Evolutionary conservation across 2,797 vertebrate genomes (phyloP).

Genomic region (Scomberomorus guttatus): DNA sequence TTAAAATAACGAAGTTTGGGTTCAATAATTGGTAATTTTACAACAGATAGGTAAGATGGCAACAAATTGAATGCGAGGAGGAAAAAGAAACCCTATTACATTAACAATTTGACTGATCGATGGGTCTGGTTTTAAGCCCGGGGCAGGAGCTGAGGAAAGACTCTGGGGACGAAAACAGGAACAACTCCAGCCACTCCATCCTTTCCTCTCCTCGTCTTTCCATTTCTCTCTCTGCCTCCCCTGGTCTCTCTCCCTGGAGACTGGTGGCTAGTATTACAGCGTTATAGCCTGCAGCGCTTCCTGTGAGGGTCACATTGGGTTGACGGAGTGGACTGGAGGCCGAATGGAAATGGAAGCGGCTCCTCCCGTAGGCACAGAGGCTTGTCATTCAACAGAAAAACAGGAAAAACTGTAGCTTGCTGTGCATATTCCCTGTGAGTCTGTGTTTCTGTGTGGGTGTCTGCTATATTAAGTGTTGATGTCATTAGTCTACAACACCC

Average conservation of each 20-base stretch:
- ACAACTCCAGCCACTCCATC: conserved; percentile 49
- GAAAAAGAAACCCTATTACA: conserved; percentile 30
- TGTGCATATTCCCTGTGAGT: background rate
- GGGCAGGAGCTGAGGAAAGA: conserved; percentile 38
- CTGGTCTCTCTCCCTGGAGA: conserved; percentile 54
- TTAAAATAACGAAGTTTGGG: conserved; percentile 3
- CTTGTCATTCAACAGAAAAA: conserved; percentile 59
- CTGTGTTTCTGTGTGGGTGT: background rate
- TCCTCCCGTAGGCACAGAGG: conserved; percentile 33
- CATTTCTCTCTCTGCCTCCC: conserved; percentile 39
- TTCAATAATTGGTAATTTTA: background rate
- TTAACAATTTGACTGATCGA: conserved; percentile 48
- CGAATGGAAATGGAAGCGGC: conserved; percentile 56
- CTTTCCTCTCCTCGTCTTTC: conserved; percentile 56
- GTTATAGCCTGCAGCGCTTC: conserved; percentile 65
- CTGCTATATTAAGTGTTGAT: background rate
- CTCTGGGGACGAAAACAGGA: conserved; percentile 43
- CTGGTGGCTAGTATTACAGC: conserved; percentile 68
- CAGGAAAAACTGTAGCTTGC: conserved; percentile 43
- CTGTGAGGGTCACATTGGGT: conserved; percentile 75
- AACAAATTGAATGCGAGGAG: background rate
- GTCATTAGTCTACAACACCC: background rate
- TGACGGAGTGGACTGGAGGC: conserved; percentile 54
- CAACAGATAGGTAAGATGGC: background rate
- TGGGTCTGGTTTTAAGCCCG: conserved; percentile 44